Evolutionary conservation across 2,888 invertebrate species (phyloP), one percentile per base, ranked within the genome.

Genomic region (Saturnia pavonia): DNA sequence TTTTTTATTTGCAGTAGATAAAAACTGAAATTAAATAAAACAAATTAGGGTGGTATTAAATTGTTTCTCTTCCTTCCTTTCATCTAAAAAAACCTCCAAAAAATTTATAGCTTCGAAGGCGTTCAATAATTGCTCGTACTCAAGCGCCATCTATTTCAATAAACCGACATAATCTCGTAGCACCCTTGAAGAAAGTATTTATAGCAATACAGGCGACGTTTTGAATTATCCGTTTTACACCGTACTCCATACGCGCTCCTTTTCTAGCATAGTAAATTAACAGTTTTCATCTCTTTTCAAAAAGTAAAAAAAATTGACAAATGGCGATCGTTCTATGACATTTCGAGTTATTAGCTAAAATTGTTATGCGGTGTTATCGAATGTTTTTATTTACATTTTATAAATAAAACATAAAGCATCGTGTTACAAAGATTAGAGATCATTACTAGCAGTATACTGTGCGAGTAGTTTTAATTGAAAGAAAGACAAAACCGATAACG

Each of bases 61-160:
- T 54, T 22, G 12, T 22, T 6, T 54, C 1, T 34, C 51, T 8
- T 8, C 12, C 19, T 16, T 43, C 25, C 54, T 6, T 70, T 70
- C 43, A 54, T 70, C 90, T 90, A 92, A 88, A 91, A 89, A 91
- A 90, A 92, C 88, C 82, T 77, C 76, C 76, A 14, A 19, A 19
- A 51, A 34, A 34, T n/a, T 4, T 14, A 83, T 84, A 80, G 74
- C 75, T 83, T 83, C 82, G 80, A 85, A 85, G 80, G 86, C 91
- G 92, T 88, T 92, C 91, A 91, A 91, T 91, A 92, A 88, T 90
- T 82, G 87, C 84, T 81, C 79, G 84, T 86, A 90, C 90, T 89
- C 91, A 90, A 90, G 92, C 92, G 92, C 92, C 86, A 87, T 85
- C 86, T 86, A 82, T 82, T 79, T 80, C 63, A 65, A 65, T 51